A percentile compares a stretch with the other conserved stretches of the same genome.
These are phyloP conservation scores for Oreochromis aureus DNA, from an alignment of 2,113 vertebrate genomes.

Conservation along the genomic window DNA sequence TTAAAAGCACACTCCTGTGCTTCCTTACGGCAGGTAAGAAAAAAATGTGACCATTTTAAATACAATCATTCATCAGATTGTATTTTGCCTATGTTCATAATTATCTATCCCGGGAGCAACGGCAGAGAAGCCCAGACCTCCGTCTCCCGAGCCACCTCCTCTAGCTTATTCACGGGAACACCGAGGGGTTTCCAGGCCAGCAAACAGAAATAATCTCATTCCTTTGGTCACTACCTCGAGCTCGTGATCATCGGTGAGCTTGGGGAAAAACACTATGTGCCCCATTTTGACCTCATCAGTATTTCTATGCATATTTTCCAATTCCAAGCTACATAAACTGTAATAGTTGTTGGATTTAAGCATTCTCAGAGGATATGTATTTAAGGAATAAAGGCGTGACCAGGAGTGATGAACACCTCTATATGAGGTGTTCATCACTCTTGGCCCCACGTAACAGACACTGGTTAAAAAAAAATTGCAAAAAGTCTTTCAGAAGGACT, in stretches of 20 bases:
- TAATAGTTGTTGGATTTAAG: too few relatives aligned
- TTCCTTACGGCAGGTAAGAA: neutral
- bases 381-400: too few relatives aligned
- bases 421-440: neutral
- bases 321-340: neutral
- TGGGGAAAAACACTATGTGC: neutral
- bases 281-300: neutral
- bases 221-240: neutral
- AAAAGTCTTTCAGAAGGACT: neutral
- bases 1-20: neutral
- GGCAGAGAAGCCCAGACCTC: neutral
- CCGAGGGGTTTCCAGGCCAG: fast-evolving
- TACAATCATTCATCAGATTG: neutral
- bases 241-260: neutral
- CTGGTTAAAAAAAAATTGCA: neutral
- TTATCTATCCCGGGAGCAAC: neutral
- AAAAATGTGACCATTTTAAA: neutral
- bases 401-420: neutral
- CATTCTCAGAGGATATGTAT: too few relatives aligned
- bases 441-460: neutral
- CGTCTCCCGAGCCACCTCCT: neutral
- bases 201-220: neutral
- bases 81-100: neutral
- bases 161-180: neutral
- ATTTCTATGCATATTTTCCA: neutral